These are phyloP conservation scores for Spermophilus dauricus DNA, from an alignment of 2,113 vertebrate species.

Conservation along the genomic window DNA sequence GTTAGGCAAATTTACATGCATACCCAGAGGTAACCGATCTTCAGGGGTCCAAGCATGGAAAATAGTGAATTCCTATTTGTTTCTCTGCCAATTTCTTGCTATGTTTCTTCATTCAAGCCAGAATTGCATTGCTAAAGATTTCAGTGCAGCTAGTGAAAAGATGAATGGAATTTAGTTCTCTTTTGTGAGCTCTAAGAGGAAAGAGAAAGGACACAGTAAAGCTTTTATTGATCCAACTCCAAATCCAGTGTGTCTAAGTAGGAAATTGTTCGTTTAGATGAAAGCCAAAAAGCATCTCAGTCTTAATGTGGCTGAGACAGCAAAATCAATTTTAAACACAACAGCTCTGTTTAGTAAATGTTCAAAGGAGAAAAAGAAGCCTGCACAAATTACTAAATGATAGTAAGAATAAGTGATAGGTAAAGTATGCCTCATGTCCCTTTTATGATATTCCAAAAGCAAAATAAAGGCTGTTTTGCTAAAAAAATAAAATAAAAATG, in stretches of 20 bases:
- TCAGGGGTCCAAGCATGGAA: constrained; percentile 81
- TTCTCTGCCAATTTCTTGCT: constrained; percentile 87
- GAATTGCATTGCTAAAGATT: constrained; percentile 88
- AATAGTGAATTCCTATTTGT: constrained; percentile 88
- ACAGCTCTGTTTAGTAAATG: constrained; percentile 85
- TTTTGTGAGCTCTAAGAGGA: constrained; percentile 89
- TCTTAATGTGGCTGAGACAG: constrained; percentile 87
- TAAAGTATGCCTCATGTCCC: constrained; percentile 18
- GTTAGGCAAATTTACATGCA: constrained; percentile 85
- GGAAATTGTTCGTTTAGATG: constrained; percentile 91
- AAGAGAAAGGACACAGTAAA: constrained; percentile 90
- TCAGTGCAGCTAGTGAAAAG: constrained; percentile 89
- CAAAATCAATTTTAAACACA: constrained; percentile 91
- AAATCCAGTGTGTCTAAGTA: constrained; percentile 92
- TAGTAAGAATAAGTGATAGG: constrained; percentile 67
- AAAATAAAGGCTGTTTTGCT: constrained; percentile 51
- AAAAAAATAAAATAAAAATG: constrained; percentile 14
- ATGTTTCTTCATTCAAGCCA: constrained; percentile 88
- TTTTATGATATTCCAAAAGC: constrained; percentile 48
- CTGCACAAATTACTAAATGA: constrained; percentile 77
- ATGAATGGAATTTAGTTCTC: constrained; percentile 90
- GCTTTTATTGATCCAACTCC: constrained; percentile 91
- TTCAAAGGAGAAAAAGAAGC: constrained; percentile 76
- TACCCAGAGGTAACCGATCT: constrained; percentile 82
- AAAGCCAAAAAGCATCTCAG: constrained; percentile 89